Evolutionary conservation across 2,888 invertebrate species (phyloP).

Genomic region (Xylota segnis): DNA sequence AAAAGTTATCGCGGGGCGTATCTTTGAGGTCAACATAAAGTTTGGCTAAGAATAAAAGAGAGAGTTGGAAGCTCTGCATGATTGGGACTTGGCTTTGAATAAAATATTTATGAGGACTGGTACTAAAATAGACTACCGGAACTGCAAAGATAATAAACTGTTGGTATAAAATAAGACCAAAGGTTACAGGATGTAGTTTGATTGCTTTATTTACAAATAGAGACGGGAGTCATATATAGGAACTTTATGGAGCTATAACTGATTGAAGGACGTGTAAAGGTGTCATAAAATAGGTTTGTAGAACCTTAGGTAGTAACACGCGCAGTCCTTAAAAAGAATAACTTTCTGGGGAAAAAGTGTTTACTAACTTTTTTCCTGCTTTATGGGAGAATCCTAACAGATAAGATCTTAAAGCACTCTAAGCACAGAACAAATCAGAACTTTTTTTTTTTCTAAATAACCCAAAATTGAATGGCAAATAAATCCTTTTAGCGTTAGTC

Average conservation of each 20-base stretch:
- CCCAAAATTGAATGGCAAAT: neutral
- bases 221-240: neutral
- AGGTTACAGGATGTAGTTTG: neutral
- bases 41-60: neutral
- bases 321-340: neutral
- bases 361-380: neutral
- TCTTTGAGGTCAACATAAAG: neutral
- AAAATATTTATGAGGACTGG: slow-evolving; percentile 1
- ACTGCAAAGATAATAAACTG: slow-evolving; percentile 6
- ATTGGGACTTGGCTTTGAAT: neutral
- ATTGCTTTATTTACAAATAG: neutral
- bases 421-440: neutral
- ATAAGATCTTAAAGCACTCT: too few relatives aligned
- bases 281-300: neutral
- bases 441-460: neutral
- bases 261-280: neutral
- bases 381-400: too few relatives aligned
- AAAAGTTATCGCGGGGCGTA: slow-evolving; percentile 23
- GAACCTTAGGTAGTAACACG: neutral
- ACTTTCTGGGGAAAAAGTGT: neutral
- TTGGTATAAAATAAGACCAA: neutral
- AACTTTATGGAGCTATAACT: neutral
- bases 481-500: neutral
- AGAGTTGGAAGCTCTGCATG: neutral
- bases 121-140: slow-evolving; percentile 1